Evolutionary conservation across 2,113 vertebrate species (phyloP).

Genomic region (Phaetusa simplex): DNA sequence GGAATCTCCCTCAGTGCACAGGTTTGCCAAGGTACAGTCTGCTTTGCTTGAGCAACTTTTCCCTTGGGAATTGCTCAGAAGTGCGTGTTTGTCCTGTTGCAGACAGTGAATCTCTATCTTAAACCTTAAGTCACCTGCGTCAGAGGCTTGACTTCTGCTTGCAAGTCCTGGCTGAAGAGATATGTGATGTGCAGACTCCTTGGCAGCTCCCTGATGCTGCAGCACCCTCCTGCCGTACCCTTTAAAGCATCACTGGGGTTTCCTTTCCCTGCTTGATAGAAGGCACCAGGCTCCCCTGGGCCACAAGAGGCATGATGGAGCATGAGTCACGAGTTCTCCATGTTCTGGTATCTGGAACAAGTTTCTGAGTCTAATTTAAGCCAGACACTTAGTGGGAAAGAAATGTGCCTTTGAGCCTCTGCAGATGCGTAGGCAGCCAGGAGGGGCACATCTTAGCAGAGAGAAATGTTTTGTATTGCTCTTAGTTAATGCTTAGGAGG

Average conservation of each 20-base stretch:
- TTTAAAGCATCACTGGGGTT: neutral
- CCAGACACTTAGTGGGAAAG: neutral
- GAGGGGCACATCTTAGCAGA: neutral
- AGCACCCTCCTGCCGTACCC: neutral
- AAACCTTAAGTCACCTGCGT: neutral
- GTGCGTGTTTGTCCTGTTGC: neutral
- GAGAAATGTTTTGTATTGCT: neutral
- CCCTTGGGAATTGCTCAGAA: neutral
- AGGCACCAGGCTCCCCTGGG: neutral
- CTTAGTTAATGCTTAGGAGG: neutral
- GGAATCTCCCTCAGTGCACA: neutral
- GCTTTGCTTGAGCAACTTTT: neutral
- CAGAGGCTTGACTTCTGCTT: neutral
- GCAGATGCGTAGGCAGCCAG: neutral
- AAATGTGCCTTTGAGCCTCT: constrained; percentile 4
- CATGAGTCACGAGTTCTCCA: neutral
- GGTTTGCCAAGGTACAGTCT: neutral
- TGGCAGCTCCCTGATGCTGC: neutral
- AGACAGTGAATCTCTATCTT: neutral
- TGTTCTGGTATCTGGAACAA: neutral
- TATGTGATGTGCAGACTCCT: neutral
- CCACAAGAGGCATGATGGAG: neutral
- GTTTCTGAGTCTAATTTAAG: constrained; percentile 4
- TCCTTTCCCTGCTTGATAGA: neutral
- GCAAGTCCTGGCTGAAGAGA: neutral